Percentiles rank a stretch among this genome's conserved stretches.
Conservation (phyloP, 2,113 vertebrate genomes). For the Neoarius graeffei region DNA sequence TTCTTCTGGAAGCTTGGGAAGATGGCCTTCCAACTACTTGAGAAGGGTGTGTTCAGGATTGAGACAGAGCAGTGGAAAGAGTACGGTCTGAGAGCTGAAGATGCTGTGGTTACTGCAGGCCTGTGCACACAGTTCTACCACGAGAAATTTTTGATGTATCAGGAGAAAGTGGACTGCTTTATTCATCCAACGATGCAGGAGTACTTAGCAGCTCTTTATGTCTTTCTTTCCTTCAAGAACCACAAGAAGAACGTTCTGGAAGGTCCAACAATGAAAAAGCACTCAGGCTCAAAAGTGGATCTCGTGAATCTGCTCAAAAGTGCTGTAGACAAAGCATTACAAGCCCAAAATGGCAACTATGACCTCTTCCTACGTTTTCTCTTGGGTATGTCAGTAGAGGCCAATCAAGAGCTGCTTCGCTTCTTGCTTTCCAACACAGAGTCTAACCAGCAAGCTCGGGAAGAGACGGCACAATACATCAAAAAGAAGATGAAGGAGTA, state of each 20-base stretch:
- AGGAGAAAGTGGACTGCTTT: constrained; percentile 65
- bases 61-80: constrained; percentile 54
- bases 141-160: constrained; percentile 53
- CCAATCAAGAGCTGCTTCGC: constrained; percentile 62
- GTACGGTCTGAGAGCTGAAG: not conserved
- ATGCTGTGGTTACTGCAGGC: constrained; percentile 61
- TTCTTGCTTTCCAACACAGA: constrained; percentile 34
- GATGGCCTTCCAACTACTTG: constrained; percentile 65
- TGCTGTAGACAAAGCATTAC: constrained; percentile 65
- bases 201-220: constrained; percentile 73
- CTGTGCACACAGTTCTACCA: constrained; percentile 62
- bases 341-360: constrained; percentile 52
- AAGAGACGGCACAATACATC: constrained; percentile 54
- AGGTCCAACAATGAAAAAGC: constrained; percentile 38
- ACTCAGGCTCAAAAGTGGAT: constrained; percentile 36
- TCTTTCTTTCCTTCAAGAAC: constrained; percentile 59
- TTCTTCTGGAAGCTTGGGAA: constrained; percentile 68
- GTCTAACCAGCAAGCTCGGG: constrained; percentile 7
- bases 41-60: constrained; percentile 55
- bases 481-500: constrained; percentile 58
- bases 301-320: constrained; percentile 54
- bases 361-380: constrained; percentile 69
- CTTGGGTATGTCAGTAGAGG: constrained; percentile 58
- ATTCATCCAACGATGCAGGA: constrained; percentile 74
- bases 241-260: constrained; percentile 64